Conservation (phyloP, 2,797 vertebrate genomes). For the Simalia tracyae region DNA sequence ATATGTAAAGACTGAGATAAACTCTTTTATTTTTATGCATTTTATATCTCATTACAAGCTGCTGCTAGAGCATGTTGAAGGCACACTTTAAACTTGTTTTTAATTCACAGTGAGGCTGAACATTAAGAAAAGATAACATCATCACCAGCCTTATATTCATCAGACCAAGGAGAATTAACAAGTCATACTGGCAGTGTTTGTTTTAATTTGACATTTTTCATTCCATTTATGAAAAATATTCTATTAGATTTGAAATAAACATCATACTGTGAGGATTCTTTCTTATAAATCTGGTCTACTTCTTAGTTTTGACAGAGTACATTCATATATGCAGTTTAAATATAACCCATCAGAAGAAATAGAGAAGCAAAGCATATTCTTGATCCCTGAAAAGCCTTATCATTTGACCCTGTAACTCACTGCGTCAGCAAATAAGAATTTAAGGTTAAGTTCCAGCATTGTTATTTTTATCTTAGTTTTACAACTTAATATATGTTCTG, state of each 20-base stretch:
- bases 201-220: conserved; percentile 12
- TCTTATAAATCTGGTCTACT: conserved; percentile 10
- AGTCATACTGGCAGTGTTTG: conserved; percentile 13
- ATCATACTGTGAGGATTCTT: accelerated
- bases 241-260: not conserved
- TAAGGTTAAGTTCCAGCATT: not conserved
- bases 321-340: not conserved
- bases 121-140: not conserved
- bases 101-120: not conserved
- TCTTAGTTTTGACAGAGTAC: not conserved
- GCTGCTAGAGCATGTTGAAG: not conserved
- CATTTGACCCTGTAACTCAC: not conserved
- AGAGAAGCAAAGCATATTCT: not conserved
- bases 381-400: not conserved
- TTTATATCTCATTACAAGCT: not conserved
- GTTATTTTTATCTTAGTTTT: not conserved
- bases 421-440: not conserved
- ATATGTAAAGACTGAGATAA: not conserved
- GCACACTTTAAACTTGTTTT: not conserved
- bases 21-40: conserved; percentile 25
- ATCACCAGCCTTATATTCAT: conserved; percentile 23
- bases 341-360: not conserved
- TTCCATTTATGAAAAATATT: conserved; percentile 23
- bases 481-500: not conserved
- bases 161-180: conserved; percentile 12